Evolutionary conservation across 92 coral and sea anemone species (phyloP).

Genomic region (Zoanthus sansibaricus): DNA sequence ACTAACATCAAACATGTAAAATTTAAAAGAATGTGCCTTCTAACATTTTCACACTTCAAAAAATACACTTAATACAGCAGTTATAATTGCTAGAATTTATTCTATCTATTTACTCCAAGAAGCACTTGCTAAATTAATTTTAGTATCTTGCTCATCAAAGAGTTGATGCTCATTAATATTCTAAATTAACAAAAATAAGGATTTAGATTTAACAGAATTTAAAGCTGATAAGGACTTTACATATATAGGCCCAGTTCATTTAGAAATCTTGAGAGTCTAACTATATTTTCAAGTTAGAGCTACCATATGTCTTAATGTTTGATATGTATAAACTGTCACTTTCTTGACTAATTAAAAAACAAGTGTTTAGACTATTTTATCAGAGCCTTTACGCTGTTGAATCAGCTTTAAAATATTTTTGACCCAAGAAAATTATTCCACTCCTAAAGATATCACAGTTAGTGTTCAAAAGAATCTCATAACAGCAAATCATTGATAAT

Average conservation of each 20-base stretch:
- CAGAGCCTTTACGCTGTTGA: neutral
- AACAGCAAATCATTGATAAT: neutral
- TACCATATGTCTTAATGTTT: neutral
- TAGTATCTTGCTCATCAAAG: neutral
- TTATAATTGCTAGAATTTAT: neutral
- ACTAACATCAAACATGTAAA: neutral
- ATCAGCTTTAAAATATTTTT: neutral
- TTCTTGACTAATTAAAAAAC: neutral
- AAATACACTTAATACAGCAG: neutral
- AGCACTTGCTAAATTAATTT: slow-evolving; percentile 25
- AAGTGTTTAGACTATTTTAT: neutral
- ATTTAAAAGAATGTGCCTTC: neutral
- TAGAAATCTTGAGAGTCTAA: neutral
- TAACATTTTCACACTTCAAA: neutral
- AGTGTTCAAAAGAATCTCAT: neutral
- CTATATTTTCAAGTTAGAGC: neutral
- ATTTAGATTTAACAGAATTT: neutral
- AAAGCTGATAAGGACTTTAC: neutral
- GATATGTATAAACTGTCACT: neutral
- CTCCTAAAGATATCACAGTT: slow-evolving; percentile 5
- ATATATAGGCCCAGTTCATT: neutral
- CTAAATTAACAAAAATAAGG: slow-evolving; percentile 16
- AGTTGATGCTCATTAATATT: neutral
- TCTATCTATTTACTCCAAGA: slow-evolving; percentile 5
- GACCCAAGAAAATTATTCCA: neutral